Conservation (phyloP, 1,140 invertebrate species). For the Megalopta genalis region DNA sequence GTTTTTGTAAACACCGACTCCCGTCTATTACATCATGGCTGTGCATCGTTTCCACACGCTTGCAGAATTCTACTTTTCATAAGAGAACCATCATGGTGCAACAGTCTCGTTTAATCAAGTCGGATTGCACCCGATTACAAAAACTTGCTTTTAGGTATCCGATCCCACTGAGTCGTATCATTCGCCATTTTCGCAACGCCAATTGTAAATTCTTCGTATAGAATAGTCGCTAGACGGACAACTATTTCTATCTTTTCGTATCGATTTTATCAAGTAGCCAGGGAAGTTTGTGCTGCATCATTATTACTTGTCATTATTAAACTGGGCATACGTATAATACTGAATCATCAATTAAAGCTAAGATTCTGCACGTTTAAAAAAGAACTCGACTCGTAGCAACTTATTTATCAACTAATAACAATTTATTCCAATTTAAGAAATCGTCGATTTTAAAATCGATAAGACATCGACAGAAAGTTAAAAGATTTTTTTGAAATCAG, state of each 20-base stretch:
- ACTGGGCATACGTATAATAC: too few relatives aligned
- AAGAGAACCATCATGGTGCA: constrained; percentile 35
- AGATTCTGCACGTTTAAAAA: too few relatives aligned
- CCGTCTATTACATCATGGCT: background rate
- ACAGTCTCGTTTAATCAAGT: constrained; percentile 43
- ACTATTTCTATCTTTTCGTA: background rate
- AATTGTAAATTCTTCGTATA: background rate
- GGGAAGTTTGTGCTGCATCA: too few relatives aligned
- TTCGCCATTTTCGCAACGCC: constrained; percentile 29
- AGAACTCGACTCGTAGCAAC: too few relatives aligned
- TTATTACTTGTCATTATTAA: too few relatives aligned
- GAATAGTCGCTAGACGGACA: background rate
- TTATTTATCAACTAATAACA: too few relatives aligned
- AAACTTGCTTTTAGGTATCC: constrained; percentile 41
- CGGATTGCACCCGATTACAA: constrained; percentile 46
- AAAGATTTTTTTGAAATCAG: too few relatives aligned
- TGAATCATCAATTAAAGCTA: too few relatives aligned
- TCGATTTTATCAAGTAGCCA: too few relatives aligned
- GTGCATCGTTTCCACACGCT: constrained; percentile 11
- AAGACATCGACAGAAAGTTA: too few relatives aligned
- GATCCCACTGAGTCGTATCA: constrained; percentile 35
- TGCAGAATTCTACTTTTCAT: constrained; percentile 20
- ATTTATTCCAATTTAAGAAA: too few relatives aligned
- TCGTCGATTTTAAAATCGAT: too few relatives aligned
- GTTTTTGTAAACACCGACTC: background rate